Evolutionary conservation across 1,140 invertebrate genomes (phyloP), one percentile per base, ranked within the genome.

Genomic region (Euwallacea similis): DNA sequence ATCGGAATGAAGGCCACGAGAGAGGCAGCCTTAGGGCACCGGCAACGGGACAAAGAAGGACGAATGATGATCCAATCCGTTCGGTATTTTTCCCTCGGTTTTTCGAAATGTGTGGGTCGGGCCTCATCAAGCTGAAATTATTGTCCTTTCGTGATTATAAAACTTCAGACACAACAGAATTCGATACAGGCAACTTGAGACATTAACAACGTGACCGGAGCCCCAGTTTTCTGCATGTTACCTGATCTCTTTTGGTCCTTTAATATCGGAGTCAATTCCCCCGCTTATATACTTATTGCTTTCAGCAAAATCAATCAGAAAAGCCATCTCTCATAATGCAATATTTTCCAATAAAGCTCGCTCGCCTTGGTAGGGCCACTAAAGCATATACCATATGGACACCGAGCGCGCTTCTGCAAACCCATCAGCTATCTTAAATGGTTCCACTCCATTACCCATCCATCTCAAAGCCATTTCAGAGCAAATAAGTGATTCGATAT

Each of bases 1-100:
- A 62, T 62, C 46, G 58, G 46, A 62, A 59, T 55, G 67, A 69
- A 69, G 67, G 67, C 67, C 67, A 69, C 50, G 58, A 62, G 42
- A 62, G 41, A 69, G 61, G 44, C 33, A 7, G 58, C 67, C 67
- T 62, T 7, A 43, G 67, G 67, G n/a, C 42, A 10, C 44, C 21
- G 21, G 21, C n/a, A 60, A 43, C 42, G 58, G 66, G 66, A 68
- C 54, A 67, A 60, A 68, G 54, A 43, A 66, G 64, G 64, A 66
- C 13, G 47, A 66, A 33, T 55, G 64, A 66, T 66, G 64, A 66
- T 50, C 50, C 47, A 66, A 66, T 66, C 44, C n/a, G 44, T 11
- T 53, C 21, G 64, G 64, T 55, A 54, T 66, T 54, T 61, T 61
- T 61, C 42, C 13, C 21, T 53, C 11, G 11, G 15, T 58, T 58